Conservation (phyloP, 2,113 vertebrate species). For the Ovibos moschatus region DNA sequence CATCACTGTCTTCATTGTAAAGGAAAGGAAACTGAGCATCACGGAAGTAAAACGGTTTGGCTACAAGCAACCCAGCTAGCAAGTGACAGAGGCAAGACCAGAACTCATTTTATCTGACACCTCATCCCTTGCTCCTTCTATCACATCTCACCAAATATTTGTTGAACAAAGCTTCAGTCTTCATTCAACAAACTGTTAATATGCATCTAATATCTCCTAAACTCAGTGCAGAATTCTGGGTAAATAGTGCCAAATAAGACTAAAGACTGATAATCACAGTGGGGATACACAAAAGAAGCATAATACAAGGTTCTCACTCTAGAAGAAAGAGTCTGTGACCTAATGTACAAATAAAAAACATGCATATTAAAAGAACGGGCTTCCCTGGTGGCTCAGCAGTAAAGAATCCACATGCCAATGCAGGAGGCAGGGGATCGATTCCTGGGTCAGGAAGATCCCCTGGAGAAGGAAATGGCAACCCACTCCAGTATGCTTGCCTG, state of each 20-base stretch:
- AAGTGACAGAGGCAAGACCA: neutral
- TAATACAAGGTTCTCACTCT: neutral
- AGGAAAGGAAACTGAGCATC: neutral
- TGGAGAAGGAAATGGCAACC: neutral
- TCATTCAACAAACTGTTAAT: neutral
- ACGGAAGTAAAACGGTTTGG: neutral
- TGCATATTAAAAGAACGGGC: neutral
- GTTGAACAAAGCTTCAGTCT: neutral
- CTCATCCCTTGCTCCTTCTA: neutral
- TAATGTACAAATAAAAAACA: neutral
- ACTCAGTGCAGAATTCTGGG: neutral
- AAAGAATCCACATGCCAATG: neutral
- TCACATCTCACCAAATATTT: neutral
- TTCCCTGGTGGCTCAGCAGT: neutral
- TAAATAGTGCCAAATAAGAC: neutral
- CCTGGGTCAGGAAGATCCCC: neutral
- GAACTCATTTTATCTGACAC: neutral
- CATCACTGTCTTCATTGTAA: neutral
- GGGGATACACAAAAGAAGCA: neutral
- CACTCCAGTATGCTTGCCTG: neutral
- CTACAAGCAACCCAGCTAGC: neutral
- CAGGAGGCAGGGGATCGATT: neutral
- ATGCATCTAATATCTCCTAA: neutral
- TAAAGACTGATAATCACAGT: neutral
- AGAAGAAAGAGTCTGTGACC: neutral